Percentiles rank a stretch among this genome's conserved stretches.
Evolutionary conservation across 64 coral and sea anemone species (phyloP).

Genomic region (Stylophora pistillata): DNA sequence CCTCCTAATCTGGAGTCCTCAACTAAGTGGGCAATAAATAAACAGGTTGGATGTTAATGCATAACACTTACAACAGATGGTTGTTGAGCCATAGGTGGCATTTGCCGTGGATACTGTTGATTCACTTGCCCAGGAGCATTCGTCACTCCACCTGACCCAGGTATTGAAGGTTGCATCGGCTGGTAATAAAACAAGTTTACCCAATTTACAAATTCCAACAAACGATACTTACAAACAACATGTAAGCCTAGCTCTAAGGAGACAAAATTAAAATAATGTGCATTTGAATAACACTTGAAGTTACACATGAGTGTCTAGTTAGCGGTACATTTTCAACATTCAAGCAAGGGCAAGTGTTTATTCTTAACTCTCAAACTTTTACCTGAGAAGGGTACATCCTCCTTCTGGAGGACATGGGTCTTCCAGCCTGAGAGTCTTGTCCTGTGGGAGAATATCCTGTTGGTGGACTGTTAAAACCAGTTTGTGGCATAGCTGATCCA

Average conservation of each 20-base stretch:
- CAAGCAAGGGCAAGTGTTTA: too few relatives aligned
- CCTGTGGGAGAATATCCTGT: constrained; percentile 29
- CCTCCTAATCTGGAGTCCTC: too few relatives aligned
- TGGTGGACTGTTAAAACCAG: neutral
- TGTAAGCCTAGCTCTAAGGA: too few relatives aligned
- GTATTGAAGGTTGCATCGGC: neutral
- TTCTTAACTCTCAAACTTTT: neutral
- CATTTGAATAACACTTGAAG: too few relatives aligned
- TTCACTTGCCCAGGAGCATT: constrained; percentile 16
- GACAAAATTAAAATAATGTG: too few relatives aligned
- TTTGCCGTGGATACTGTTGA: neutral
- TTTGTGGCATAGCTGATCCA: constrained; percentile 25
- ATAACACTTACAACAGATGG: constrained; percentile 8
- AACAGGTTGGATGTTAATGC: neutral
- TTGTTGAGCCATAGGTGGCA: neutral
- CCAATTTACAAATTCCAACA: neutral
- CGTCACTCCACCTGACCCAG: constrained; percentile 4
- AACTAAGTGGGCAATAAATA: too few relatives aligned
- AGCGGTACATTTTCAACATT: too few relatives aligned
- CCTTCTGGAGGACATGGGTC: constrained; percentile 29
- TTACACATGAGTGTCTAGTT: too few relatives aligned
- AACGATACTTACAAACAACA: neutral
- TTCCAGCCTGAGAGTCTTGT: constrained; percentile 35
- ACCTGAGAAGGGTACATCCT: constrained; percentile 71
- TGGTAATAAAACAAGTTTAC: neutral